Evolutionary conservation across 2,797 vertebrate species (phyloP).

Genomic region (Catharus ustulatus): DNA sequence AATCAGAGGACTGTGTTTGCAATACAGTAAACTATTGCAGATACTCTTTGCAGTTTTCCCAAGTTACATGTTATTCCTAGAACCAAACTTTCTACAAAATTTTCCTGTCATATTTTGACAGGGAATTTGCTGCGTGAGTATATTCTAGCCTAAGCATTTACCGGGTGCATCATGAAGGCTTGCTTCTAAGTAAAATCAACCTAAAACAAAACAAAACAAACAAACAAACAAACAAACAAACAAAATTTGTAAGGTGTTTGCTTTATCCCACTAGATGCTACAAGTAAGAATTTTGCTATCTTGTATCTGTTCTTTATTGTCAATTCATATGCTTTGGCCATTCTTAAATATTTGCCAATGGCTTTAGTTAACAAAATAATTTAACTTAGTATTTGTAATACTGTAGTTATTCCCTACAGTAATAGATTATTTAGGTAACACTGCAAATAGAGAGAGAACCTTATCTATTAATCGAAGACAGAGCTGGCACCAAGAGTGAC

Average conservation of each 20-base stretch:
- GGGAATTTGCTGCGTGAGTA: neutral
- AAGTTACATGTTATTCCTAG: neutral
- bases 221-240: no score
- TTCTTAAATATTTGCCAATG: conserved; percentile 62
- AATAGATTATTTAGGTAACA: conserved; percentile 62
- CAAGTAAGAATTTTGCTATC: conserved; percentile 21
- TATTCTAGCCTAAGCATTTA: neutral
- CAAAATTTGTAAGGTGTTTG: neutral
- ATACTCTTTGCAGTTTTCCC: neutral
- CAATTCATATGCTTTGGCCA: conserved; percentile 33
- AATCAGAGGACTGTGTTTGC: neutral
- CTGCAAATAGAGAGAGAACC: conserved; percentile 47
- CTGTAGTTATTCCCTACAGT: conserved; percentile 52
- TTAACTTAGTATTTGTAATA: conserved; percentile 54
- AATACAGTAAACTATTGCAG: neutral
- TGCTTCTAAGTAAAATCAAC: neutral
- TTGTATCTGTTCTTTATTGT: conserved; percentile 42
- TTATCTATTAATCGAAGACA: conserved; percentile 66
- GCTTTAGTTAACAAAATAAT: conserved; percentile 64
- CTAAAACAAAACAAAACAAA: neutral
- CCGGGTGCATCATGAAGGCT: neutral
- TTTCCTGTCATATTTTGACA: neutral
- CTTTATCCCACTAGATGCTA: neutral
- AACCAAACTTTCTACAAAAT: neutral
- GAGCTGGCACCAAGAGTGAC: conserved; percentile 25